phyloP scores from a whole-genome alignment of 2,797 vertebrate species.

The Myotis myotis region DNA sequence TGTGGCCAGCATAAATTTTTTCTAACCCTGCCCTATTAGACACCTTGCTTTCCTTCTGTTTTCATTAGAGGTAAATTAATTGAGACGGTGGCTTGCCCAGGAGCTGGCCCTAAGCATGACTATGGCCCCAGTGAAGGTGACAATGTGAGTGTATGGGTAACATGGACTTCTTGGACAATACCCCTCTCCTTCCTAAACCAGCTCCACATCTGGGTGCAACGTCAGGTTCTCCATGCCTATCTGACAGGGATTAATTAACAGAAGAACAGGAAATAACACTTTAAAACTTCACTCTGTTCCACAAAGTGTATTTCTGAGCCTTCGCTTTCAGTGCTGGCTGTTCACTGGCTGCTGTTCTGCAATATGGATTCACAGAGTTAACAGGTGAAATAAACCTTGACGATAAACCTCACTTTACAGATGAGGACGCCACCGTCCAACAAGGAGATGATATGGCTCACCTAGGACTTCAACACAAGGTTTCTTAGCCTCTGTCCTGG shows the following conservation, averaged over 20 bases:
- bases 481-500: not conserved
- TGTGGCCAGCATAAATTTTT: not conserved
- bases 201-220: not conserved
- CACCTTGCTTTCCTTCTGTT: too few species aligned
- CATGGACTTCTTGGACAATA: not conserved
- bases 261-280: not conserved
- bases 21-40: too few species aligned
- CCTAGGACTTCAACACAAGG: not conserved
- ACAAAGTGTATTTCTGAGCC: not conserved
- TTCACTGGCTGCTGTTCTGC: not conserved
- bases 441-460: not conserved
- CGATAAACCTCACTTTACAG: not conserved
- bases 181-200: not conserved
- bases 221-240: not conserved
- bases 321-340: not conserved
- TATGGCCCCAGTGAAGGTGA: not conserved
- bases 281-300: not conserved
- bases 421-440: not conserved
- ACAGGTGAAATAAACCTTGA: not conserved
- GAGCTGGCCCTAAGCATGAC: not conserved
- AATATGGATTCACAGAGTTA: not conserved
- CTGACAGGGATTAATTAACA: not conserved
- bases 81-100: not conserved
- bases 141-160: fast-evolving
- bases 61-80: not conserved